Conservation (phyloP, 2,113 vertebrate genomes). For the Delphinus delphis region DNA sequence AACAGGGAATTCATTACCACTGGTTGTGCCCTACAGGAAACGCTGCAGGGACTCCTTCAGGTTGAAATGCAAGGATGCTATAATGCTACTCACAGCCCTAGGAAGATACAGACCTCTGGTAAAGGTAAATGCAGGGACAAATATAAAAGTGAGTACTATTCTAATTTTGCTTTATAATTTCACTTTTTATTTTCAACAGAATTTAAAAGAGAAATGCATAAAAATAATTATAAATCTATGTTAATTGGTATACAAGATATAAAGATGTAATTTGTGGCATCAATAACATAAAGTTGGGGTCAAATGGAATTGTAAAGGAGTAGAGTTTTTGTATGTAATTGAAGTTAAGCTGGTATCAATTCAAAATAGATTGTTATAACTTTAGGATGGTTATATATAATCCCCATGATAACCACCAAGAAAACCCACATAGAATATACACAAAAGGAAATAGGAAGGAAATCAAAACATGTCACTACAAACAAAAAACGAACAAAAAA, state of each 20-base stretch:
- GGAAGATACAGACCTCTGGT: neutral
- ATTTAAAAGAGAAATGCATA: neutral
- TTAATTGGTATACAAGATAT: neutral
- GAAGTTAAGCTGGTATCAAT: neutral
- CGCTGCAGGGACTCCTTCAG: neutral
- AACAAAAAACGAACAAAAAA: neutral
- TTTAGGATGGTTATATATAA: neutral
- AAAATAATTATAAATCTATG: neutral
- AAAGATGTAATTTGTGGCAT: neutral
- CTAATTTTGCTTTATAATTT: neutral
- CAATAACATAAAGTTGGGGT: neutral
- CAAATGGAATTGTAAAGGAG: neutral
- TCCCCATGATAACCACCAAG: neutral
- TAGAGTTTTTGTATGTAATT: neutral
- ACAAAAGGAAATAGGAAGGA: neutral
- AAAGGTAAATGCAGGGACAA: neutral
- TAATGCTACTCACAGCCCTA: neutral
- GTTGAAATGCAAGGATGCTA: neutral
- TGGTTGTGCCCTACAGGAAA: neutral
- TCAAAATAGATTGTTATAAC: conserved; percentile 25
- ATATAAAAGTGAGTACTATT: neutral
- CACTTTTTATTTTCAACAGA: neutral
- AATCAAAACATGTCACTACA: neutral
- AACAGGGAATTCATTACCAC: neutral
- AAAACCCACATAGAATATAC: neutral